These are phyloP conservation scores for Orius laevigatus DNA, from an alignment of 1,140 invertebrate genomes.

Conservation along the genomic window DNA sequence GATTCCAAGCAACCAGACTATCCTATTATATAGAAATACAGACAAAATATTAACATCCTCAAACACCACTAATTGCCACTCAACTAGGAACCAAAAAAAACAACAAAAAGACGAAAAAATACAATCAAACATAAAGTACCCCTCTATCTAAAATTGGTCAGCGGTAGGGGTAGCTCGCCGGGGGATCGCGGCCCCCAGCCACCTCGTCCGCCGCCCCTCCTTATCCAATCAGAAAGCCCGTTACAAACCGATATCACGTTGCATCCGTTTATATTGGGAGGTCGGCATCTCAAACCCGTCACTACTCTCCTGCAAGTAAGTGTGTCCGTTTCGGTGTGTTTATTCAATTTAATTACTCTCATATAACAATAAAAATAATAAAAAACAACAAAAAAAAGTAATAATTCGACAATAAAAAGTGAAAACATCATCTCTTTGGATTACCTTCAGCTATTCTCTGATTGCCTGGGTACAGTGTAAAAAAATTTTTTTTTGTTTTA, in stretches of 20 bases:
- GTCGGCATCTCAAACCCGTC: conserved; percentile 47
- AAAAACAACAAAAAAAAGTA: conserved; percentile 6
- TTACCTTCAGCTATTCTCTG: neutral
- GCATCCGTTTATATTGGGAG: conserved; percentile 69
- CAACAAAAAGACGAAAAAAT: conserved; percentile 4
- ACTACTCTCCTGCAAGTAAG: conserved; percentile 87
- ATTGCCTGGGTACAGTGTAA: conserved; percentile 15
- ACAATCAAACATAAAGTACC: conserved; percentile 14
- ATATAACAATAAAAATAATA: conserved; percentile 16
- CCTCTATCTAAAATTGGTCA: conserved; percentile 44
- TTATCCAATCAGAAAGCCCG: conserved; percentile 30
- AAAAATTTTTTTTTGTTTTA: conserved; percentile 13
- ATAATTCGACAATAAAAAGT: conserved; percentile 2
- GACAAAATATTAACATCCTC: neutral
- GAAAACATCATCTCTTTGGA: conserved; percentile 4
- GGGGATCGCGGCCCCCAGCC: conserved; percentile 20
- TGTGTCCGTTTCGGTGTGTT: conserved; percentile 32
- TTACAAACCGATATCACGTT: conserved; percentile 56
- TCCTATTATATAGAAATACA: neutral
- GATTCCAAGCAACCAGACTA: neutral
- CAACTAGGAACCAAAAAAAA: too few relatives aligned
- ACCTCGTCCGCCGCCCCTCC: too few relatives aligned
- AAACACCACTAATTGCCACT: too few relatives aligned
- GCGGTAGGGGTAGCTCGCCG: conserved; percentile 32
- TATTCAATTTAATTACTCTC: conserved; percentile 21